Evolutionary conservation across 2,797 vertebrate species (phyloP).

Genomic region (Galagoides demidoff): DNA sequence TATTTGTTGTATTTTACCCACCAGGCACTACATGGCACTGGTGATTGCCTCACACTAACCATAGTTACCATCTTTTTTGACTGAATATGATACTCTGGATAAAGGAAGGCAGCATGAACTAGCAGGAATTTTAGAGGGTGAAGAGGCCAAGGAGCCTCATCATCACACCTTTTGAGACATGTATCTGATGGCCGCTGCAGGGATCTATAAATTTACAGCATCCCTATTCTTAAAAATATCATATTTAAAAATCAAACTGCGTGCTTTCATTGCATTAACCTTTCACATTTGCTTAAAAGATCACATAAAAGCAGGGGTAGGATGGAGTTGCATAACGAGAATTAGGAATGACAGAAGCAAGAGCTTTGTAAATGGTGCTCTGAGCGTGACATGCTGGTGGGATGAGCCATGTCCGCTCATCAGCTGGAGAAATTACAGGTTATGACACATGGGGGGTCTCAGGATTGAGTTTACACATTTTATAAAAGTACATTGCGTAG

Average conservation of each 20-base stretch:
- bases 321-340: background rate
- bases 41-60: background rate
- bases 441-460: background rate
- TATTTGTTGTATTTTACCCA: background rate
- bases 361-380: background rate
- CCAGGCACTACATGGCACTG: background rate
- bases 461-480: background rate
- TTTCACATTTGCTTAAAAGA: background rate
- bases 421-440: background rate
- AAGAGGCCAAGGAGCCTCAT: background rate
- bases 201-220: background rate
- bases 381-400: background rate
- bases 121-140: background rate
- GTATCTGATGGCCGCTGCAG: background rate
- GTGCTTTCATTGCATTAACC: background rate
- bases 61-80: background rate
- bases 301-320: background rate
- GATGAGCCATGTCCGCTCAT: too few species aligned
- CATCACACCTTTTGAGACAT: background rate
- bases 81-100: background rate
- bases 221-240: background rate
- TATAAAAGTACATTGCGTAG: background rate
- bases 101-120: background rate
- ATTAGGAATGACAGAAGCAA: background rate
- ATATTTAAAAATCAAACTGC: slow-evolving; percentile 23